Conservation (phyloP, 1,140 invertebrate genomes). For the Telenomus remus region DNA sequence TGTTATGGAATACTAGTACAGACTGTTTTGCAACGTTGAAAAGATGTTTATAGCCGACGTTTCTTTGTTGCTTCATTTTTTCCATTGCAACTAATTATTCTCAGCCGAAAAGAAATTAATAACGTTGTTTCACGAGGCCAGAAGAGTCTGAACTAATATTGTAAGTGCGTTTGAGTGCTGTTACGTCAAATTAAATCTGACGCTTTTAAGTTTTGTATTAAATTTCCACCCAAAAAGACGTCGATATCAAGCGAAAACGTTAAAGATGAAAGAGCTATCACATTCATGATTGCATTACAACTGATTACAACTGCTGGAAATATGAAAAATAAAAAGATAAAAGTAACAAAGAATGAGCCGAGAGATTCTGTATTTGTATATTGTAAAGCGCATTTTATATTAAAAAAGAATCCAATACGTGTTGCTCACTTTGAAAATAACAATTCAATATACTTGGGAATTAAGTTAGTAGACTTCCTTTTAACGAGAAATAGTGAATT, state of each 20-base stretch:
- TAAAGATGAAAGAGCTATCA: conserved; percentile 21
- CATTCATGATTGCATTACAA: conserved; percentile 13
- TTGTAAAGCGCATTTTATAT: conserved; percentile 13
- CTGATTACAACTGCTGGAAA: neutral
- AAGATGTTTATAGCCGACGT: conserved; percentile 3
- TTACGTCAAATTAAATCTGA: conserved; percentile 42
- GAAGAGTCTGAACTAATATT: conserved; percentile 32
- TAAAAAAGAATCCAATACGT: conserved; percentile 8
- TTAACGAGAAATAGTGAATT: neutral
- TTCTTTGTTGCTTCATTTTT: neutral
- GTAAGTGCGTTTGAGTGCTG: conserved; percentile 28
- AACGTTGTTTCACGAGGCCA: conserved; percentile 1
- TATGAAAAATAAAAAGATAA: too few species aligned
- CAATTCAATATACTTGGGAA: conserved; percentile 4
- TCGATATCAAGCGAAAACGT: conserved; percentile 35
- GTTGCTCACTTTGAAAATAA: conserved; percentile 24
- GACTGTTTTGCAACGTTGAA: conserved; percentile 38
- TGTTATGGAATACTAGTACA: conserved; percentile 61
- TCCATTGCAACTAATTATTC: neutral
- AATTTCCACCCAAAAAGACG: conserved; percentile 5
- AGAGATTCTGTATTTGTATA: conserved; percentile 14
- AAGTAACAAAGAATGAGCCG: too few species aligned
- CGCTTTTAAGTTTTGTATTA: conserved; percentile 33
- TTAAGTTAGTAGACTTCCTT: conserved; percentile 2
- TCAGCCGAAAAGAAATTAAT: too few species aligned